A percentile compares a stretch with the other conserved stretches of the same genome.
Conservation (phyloP, 2,113 vertebrate genomes). For the Pampusana beccarii region DNA sequence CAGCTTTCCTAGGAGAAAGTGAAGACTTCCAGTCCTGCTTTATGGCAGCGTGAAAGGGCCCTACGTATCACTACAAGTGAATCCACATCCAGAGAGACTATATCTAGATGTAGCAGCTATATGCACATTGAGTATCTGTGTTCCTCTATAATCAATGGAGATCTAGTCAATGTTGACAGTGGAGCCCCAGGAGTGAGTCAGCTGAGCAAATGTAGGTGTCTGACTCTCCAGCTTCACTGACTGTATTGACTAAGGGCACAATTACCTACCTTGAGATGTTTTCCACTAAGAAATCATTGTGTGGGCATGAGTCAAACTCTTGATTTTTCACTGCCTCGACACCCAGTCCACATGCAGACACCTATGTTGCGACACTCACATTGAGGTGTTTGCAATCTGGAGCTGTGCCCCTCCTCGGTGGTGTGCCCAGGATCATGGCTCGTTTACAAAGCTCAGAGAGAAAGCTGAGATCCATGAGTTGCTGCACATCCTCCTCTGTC, state of each 20-base stretch:
- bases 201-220: conserved; percentile 37
- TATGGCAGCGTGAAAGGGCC: neutral
- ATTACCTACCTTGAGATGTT: conserved; percentile 13
- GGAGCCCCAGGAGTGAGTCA: neutral
- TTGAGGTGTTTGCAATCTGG: neutral
- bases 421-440: neutral
- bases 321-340: conserved; percentile 61
- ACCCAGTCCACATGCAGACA: conserved; percentile 35
- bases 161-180: conserved; percentile 15
- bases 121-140: neutral
- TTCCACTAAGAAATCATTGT: conserved; percentile 23
- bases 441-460: neutral
- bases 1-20: neutral
- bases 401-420: neutral
- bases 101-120: neutral
- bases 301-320: conserved; percentile 33
- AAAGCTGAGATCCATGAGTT: neutral
- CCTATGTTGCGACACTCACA: neutral
- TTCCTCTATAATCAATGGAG: neutral
- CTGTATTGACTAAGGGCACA: neutral
- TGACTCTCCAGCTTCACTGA: conserved; percentile 11
- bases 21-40: neutral
- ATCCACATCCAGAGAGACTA: neutral
- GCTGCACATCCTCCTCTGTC: neutral
- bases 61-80: neutral